Base-by-base conservation (phyloP, 2,888 invertebrate genomes). In the Candidula unifasciata region DNA sequence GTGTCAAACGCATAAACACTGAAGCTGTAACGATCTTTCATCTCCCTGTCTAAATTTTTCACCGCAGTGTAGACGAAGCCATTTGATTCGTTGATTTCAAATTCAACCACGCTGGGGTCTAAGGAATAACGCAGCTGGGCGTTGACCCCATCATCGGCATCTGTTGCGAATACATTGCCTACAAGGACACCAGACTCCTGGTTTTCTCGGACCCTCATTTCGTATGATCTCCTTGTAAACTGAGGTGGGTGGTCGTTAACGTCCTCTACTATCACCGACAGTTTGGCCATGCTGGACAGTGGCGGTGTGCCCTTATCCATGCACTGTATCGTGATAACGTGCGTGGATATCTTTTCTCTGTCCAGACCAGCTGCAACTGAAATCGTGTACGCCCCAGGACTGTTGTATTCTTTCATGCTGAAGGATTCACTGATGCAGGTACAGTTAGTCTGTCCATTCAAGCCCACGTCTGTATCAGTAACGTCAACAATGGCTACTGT, bases 211-310 rank as follows among this genome's bases (percentile, higher is more conserved):
- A 87, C 85, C 21, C 64, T 81, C 76, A 86, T 77, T 27, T 79
- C 69, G 80, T 88, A 88, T 1, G 71, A 69, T 21, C 71, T 76
- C 37, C 74, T 82, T 52, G 84, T 77, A 81, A 88, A 88, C 76
- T 60, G n/a, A 1, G 88, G 88, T 0, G 83, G 27, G 80, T 86
- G 84, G 84, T 88, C 88, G 77, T 88, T 88, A 16, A 85, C 86
- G 66, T 88, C 88, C 16, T 81, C 83, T 13, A 88, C 85, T 21
- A 80, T 71, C 66, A 88, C 80, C 13, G 73, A 82, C 52, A 88
- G 78, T 57, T 80, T 77, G 24, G 69, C 80, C 10, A 69, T 68
- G 24, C 85, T 84, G 33, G 85, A 68, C 60, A 87, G 82, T 3
- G 88, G 86, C 0, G 88, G 88, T 3, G 71, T 84, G n/a, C 88